phyloP scores from a whole-genome alignment of 2,113 vertebrate genomes.

The Ptilorrhoa leucosticta region DNA sequence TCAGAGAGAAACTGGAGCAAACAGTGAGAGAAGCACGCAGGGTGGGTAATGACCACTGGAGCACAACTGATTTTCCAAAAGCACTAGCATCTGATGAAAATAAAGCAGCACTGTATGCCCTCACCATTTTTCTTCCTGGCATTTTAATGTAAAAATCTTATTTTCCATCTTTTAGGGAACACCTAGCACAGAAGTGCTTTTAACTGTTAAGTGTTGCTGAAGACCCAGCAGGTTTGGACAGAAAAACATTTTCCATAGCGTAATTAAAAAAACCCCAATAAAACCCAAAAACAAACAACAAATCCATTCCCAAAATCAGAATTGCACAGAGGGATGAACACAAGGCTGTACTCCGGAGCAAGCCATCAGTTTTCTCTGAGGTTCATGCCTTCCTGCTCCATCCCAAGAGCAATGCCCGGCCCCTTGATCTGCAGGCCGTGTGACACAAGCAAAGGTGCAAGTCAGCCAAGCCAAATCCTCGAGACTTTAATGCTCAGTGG shows the following conservation, averaged over 20 bases:
- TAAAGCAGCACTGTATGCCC: background rate
- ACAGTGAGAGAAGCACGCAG: background rate
- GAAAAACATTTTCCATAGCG: background rate
- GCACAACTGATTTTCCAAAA: background rate
- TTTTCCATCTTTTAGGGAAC: slow-evolving; percentile 20
- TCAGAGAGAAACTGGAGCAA: background rate
- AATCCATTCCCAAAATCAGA: background rate
- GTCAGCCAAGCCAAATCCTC: background rate
- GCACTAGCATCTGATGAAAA: slow-evolving; percentile 5
- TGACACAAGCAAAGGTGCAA: background rate
- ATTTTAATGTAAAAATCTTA: slow-evolving; percentile 41
- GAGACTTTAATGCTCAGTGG: background rate
- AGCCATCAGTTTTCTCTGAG: background rate
- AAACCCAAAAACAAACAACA: background rate
- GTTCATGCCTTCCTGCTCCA: background rate
- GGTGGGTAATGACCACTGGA: background rate
- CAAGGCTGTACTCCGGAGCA: background rate
- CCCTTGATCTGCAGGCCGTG: background rate
- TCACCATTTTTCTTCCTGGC: slow-evolving; percentile 15
- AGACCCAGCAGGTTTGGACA: background rate
- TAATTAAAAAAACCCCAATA: background rate
- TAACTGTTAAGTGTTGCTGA: background rate
- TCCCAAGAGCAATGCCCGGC: background rate
- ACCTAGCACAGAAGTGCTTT: slow-evolving; percentile 4
- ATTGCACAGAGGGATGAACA: background rate